Evolutionary conservation across 2,888 invertebrate species (phyloP).

Genomic region (Eulithis testata): DNA sequence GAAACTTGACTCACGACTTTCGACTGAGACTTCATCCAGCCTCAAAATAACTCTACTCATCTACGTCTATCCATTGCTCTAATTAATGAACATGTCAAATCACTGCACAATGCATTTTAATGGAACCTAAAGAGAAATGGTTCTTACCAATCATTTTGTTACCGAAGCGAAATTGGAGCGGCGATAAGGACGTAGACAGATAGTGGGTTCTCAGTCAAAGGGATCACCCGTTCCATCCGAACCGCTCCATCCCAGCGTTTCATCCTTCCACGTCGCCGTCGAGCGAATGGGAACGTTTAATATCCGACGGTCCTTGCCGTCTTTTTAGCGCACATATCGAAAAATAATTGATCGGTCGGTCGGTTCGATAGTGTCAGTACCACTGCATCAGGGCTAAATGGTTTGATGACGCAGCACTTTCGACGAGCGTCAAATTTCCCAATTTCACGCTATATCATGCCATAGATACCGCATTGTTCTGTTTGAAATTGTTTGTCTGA

Average conservation of each 20-base stretch:
- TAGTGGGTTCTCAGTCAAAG: constrained; percentile 70
- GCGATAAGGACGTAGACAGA: constrained; percentile 73
- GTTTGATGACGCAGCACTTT: constrained; percentile 65
- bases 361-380: constrained; percentile 16
- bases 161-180: constrained; percentile 56
- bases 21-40: neutral
- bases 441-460: constrained; percentile 1
- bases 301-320: constrained; percentile 75
- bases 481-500: too few species aligned
- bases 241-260: constrained; percentile 36
- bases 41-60: neutral
- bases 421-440: constrained; percentile 33
- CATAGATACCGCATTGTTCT: neutral
- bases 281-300: constrained; percentile 65
- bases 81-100: constrained; percentile 4
- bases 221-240: constrained; percentile 62
- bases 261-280: constrained; percentile 60
- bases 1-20: too few species aligned
- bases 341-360: constrained; percentile 77
- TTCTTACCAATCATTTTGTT: constrained; percentile 53
- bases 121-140: constrained; percentile 43
- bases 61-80: neutral
- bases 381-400: constrained; percentile 63
- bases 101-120: constrained; percentile 38
- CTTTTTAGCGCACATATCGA: constrained; percentile 73